These are phyloP conservation scores for Neoarius graeffei DNA, from an alignment of 2,113 vertebrate species.

Conservation along the genomic window DNA sequence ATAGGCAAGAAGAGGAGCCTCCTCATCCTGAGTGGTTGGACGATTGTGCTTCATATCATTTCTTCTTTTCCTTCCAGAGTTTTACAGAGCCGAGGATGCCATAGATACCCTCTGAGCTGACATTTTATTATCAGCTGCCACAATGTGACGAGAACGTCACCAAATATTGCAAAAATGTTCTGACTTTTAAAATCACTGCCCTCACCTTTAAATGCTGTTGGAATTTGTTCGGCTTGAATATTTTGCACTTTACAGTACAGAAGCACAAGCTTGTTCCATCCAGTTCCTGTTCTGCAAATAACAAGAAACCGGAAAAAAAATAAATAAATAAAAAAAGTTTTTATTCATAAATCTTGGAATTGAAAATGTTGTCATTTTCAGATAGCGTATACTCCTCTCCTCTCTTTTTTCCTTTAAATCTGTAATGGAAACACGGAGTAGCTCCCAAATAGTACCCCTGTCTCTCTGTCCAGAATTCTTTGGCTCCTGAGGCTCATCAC, in stretches of 20 bases:
- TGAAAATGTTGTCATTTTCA: slow-evolving; percentile 72
- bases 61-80: neutral
- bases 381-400: slow-evolving; percentile 62
- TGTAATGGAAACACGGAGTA: slow-evolving; percentile 5
- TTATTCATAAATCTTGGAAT: slow-evolving; percentile 72
- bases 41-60: neutral
- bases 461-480: slow-evolving; percentile 7
- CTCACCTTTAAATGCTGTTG: neutral
- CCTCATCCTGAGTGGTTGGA: neutral
- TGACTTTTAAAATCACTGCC: neutral
- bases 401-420: slow-evolving; percentile 26
- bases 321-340: slow-evolving; percentile 64
- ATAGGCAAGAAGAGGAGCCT: neutral
- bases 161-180: neutral
- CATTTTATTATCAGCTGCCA: neutral
- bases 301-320: slow-evolving; percentile 71
- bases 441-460: neutral
- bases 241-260: slow-evolving; percentile 32
- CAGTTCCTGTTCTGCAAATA: slow-evolving; percentile 68
- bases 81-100: neutral
- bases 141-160: neutral
- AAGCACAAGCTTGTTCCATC: slow-evolving; percentile 70
- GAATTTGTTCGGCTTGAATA: neutral
- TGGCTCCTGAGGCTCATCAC: slow-evolving; percentile 9
- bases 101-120: neutral